Evolutionary conservation across 2,797 vertebrate species (phyloP).

Genomic region (Syngnathus rostellatus): DNA sequence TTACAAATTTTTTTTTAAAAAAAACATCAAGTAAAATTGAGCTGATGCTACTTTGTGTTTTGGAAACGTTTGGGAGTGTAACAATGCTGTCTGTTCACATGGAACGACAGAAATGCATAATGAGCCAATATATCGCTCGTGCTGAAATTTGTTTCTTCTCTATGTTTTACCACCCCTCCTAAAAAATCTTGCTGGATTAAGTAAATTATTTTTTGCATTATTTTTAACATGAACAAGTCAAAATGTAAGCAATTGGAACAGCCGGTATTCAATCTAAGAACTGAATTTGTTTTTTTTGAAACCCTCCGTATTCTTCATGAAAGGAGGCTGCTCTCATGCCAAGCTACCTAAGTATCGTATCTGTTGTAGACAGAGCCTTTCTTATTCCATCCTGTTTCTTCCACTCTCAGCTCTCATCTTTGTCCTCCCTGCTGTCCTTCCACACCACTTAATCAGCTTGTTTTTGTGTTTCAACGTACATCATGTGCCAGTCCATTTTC

Average conservation of each 20-base stretch:
- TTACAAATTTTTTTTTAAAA: too few species aligned
- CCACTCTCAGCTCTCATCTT: constrained; percentile 13
- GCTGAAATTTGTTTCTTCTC: background rate
- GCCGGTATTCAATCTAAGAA: background rate
- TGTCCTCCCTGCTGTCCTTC: constrained; percentile 13
- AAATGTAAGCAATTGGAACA: background rate
- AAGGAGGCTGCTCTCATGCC: background rate
- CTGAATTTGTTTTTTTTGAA: background rate
- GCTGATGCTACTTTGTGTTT: background rate
- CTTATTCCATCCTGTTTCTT: constrained; percentile 29
- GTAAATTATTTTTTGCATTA: background rate
- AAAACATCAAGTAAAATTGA: too few species aligned
- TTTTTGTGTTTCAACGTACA: background rate
- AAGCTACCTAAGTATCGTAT: background rate
- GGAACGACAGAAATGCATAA: background rate
- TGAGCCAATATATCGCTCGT: background rate
- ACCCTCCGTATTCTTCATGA: background rate
- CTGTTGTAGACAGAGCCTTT: constrained; percentile 14
- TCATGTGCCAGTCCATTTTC: constrained; percentile 14
- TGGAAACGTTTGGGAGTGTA: background rate
- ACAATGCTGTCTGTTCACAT: background rate
- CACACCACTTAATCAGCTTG: background rate
- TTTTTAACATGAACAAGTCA: background rate
- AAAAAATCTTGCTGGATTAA: background rate
- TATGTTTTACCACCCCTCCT: background rate